Conservation (phyloP, 2,113 vertebrate genomes). For the Mastomys coucha region DNA sequence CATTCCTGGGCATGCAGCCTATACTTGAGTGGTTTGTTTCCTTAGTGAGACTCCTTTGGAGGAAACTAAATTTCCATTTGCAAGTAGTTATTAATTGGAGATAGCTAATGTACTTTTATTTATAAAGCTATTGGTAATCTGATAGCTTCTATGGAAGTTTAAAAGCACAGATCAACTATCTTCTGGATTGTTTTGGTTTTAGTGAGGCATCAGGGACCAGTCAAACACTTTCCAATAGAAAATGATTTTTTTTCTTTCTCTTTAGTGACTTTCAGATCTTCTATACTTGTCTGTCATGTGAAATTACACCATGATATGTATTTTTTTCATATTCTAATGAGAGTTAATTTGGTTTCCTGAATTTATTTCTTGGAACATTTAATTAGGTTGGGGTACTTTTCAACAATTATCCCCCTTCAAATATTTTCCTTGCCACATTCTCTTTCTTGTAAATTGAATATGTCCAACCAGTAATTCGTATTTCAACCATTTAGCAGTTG, state of each 20-base stretch:
- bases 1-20: neutral
- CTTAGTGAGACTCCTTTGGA: neutral
- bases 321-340: neutral
- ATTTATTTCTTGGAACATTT: neutral
- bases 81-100: neutral
- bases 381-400: constrained; percentile 18
- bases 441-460: neutral
- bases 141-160: neutral
- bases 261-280: neutral
- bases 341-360: constrained; percentile 2
- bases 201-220: neutral
- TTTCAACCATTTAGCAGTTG: neutral
- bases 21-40: neutral
- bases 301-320: neutral
- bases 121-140: neutral
- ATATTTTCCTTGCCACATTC: constrained; percentile 8
- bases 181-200: neutral
- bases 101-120: neutral
- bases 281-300: neutral
- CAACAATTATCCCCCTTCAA: neutral
- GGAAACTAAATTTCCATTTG: neutral
- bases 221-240: neutral
- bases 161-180: neutral
- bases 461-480: neutral
- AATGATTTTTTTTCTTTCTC: neutral